A percentile compares a stretch with the other conserved stretches of the same genome.
Conservation (phyloP, 2,113 vertebrate species). For the Lepidothrix coronata region DNA sequence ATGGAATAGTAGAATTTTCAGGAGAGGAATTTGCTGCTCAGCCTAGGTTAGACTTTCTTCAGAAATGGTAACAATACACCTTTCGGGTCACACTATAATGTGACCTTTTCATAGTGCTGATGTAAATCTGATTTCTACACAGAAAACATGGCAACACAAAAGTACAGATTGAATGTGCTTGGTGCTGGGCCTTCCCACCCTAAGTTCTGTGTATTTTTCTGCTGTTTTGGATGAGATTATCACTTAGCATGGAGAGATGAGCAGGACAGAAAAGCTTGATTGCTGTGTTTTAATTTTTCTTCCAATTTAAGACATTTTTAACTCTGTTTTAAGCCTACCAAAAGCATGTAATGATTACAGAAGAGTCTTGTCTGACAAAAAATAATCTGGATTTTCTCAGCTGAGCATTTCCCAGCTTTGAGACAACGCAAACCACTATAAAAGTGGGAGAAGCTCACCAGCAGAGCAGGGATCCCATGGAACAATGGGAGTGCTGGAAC, state of each 20-base stretch:
- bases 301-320: not conserved
- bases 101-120: not conserved
- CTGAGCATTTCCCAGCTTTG: not conserved
- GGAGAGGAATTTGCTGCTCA: not conserved
- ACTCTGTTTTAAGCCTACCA: not conserved
- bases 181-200: not conserved
- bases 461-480: not conserved
- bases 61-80: slow-evolving; percentile 2
- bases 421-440: not conserved
- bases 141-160: not conserved
- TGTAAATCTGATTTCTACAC: not conserved
- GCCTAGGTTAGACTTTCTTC: not conserved
- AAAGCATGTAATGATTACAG: not conserved
- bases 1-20: slow-evolving; percentile 28
- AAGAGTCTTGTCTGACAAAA: not conserved
- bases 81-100: not conserved
- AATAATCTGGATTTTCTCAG: not conserved
- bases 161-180: fast-evolving
- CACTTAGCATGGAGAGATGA: not conserved
- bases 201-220: not conserved
- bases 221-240: not conserved
- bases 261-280: not conserved
- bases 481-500: not conserved
- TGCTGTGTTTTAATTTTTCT: not conserved
- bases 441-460: not conserved